These are phyloP conservation scores for Melikaiella ostensackeni DNA, from an alignment of 2,888 invertebrate species.

Conservation along the genomic window DNA sequence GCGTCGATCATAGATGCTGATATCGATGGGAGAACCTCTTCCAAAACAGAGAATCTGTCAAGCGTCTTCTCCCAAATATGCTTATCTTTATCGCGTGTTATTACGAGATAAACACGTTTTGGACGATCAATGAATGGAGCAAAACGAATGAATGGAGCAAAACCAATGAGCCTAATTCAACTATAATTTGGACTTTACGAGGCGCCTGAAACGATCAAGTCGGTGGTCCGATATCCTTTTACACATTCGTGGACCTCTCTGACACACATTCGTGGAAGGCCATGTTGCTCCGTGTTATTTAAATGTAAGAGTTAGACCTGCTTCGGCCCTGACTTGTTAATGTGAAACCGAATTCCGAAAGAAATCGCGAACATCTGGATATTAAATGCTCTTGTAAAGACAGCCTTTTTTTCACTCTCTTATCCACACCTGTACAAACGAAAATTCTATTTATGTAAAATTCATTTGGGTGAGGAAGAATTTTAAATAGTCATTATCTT, in stretches of 20 bases:
- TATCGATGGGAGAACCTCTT: slow-evolving; percentile 1
- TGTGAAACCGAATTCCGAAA: slow-evolving; percentile 53
- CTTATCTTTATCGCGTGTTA: slow-evolving; percentile 32
- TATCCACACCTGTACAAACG: background rate
- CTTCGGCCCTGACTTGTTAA: slow-evolving; percentile 63
- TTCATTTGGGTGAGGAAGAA: slow-evolving; percentile 4
- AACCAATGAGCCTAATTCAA: slow-evolving; percentile 54
- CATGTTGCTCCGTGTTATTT: slow-evolving; percentile 73
- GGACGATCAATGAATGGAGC: slow-evolving; percentile 41
- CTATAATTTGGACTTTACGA: slow-evolving; percentile 66
- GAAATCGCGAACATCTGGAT: slow-evolving; percentile 43
- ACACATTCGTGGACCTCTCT: slow-evolving; percentile 61
- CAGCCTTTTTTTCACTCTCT: slow-evolving; percentile 36
- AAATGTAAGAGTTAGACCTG: slow-evolving; percentile 68
- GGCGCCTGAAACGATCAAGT: slow-evolving; percentile 59
- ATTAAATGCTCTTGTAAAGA: slow-evolving; percentile 21
- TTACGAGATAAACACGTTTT: slow-evolving; percentile 34
- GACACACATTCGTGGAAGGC: slow-evolving; percentile 67
- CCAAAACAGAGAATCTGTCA: slow-evolving; percentile 6
- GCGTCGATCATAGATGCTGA: background rate
- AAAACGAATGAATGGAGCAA: slow-evolving; percentile 28
- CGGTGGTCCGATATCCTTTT: slow-evolving; percentile 67
- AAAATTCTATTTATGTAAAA: slow-evolving; percentile 17
- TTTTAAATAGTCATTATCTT: background rate
- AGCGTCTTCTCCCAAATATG: slow-evolving; percentile 4